Percentiles rank a stretch among this genome's conserved stretches.
phyloP scores from a whole-genome alignment of 2,113 vertebrate genomes.

The Australoheros scitulus region DNA sequence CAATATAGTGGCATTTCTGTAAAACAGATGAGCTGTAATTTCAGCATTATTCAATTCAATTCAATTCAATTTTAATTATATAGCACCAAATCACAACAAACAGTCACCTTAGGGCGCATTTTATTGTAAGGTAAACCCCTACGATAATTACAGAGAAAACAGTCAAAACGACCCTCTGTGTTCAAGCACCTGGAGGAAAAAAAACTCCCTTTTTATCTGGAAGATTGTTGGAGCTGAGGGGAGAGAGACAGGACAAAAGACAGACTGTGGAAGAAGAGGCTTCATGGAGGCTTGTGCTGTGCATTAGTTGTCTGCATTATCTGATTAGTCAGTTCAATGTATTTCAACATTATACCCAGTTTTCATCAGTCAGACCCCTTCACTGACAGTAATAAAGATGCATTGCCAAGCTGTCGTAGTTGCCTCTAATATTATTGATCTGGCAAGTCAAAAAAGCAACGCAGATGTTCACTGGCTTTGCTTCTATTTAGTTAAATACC shows the following conservation, averaged over 20 bases:
- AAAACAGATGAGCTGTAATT: background rate
- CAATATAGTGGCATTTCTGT: rapidly evolving
- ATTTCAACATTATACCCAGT: background rate
- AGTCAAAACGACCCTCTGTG: too few species aligned
- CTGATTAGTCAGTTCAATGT: background rate
- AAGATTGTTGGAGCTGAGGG: too few species aligned
- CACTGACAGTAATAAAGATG: background rate
- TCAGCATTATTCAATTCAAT: background rate
- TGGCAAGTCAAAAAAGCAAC: background rate
- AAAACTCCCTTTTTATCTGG: too few species aligned
- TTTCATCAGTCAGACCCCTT: background rate
- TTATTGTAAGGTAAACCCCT: too few species aligned
- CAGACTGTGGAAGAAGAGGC: too few species aligned
- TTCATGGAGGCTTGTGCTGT: background rate
- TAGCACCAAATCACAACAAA: too few species aligned
- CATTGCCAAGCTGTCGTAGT: background rate
- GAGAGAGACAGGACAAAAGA: too few species aligned
- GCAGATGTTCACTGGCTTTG: background rate
- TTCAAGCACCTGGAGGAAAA: too few species aligned
- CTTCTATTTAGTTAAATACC: background rate
- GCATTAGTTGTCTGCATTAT: too few species aligned
- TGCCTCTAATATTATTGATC: background rate
- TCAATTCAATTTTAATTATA: too few species aligned
- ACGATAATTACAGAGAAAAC: too few species aligned
- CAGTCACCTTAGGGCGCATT: too few species aligned